Base-by-base conservation (phyloP, 2,888 invertebrate species). In the Tachina fera region DNA sequence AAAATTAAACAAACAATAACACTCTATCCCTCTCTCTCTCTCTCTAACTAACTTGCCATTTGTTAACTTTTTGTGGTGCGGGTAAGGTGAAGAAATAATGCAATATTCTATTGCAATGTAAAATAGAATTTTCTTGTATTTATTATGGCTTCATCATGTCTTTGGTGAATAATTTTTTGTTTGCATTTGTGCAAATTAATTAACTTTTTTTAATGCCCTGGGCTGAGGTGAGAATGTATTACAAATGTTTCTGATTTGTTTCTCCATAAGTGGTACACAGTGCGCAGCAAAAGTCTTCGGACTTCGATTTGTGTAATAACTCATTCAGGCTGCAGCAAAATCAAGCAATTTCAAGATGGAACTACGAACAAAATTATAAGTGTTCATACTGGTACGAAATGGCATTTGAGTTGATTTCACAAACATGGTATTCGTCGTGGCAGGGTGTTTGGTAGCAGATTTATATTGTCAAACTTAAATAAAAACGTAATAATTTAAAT, bases 91-190 rank as follows among this genome's bases (percentile, higher is more conserved):
- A 47, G n/a, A 51, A 63, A 71, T 45, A 45, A 31, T 53, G 13
- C 9, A 19, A 11, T 68, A 68, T 31, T 31, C 31, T 31, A 31
- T 31, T 31, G 31, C 31, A 31, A 31, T 41, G 43, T 51, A 14
- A 39, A 47, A 39, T 61, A 47, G 60, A 61, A 43, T 53, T 63
- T 58, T 19, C 8, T 19, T 60, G n/a, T 16, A 47, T 41, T 58
- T 76, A 39, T 41, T 81, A 81, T 67, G 80, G 80, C 80, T 81
- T 81, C 80, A 49, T 60, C 51, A 14, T 67, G 72, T 58, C 43
- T 61, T 80, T 67, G 65, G n/a, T 67, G 68, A 81, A 60, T 31
- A 60, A 51, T 74, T 74, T 31, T 81, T 74, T 53, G 67, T 74
- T 41, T 60, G 49, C 58, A 74, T 58, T 67, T 65, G 9, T 74